Base-by-base conservation (phyloP, 2,113 vertebrate genomes). In the Nycticorax nycticorax region DNA sequence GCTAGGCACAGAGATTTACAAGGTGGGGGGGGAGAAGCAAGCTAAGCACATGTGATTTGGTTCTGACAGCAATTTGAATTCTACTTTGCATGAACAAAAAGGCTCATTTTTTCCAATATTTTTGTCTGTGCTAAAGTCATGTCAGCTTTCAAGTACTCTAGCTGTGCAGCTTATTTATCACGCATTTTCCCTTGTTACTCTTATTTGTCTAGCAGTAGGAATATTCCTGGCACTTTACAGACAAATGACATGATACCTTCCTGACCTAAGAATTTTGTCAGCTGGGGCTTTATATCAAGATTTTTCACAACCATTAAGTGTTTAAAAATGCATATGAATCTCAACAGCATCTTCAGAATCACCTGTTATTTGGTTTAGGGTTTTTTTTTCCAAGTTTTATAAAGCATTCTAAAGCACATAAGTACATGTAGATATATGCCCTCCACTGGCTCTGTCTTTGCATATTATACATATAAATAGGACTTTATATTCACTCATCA, bases 41-140 rank as follows among this genome's bases (percentile, higher is more conserved):
- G 35, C 28, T 35, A 67, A 76, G 12, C 8, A 2, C 32, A 45
- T 1, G 1, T 2, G 3, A 16, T n/a, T 30, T 37, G 4, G 6
- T 50, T 77, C 77, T 57, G 47, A 56, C 45, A 73, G 6, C 2
- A 10, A 91, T 50, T 69, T 78, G 43, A 66, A 33, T 35, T 23
- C 8, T 52, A 33, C 32, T 73, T 74, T 15, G 33, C 52, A 55
- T 3, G 3, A 72, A 83, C 0, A 4, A 76, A 53, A 62, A 45
- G 33, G 3, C 24, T n/a, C 32, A 13, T 17, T 88, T 81, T 81
- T 62, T 48, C 28, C 28, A 67, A 21, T 47, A n/a, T 39, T 63
- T 62, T 23, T 66, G 37, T 53, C 35, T 37, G 10, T 6, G 10
- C 32, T 82, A 2, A 73, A 85, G 47, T 67, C 41, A 67, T 2